These are phyloP conservation scores for Proterorhinus semilunaris DNA, from an alignment of 2,113 vertebrate genomes.

Conservation along the genomic window DNA sequence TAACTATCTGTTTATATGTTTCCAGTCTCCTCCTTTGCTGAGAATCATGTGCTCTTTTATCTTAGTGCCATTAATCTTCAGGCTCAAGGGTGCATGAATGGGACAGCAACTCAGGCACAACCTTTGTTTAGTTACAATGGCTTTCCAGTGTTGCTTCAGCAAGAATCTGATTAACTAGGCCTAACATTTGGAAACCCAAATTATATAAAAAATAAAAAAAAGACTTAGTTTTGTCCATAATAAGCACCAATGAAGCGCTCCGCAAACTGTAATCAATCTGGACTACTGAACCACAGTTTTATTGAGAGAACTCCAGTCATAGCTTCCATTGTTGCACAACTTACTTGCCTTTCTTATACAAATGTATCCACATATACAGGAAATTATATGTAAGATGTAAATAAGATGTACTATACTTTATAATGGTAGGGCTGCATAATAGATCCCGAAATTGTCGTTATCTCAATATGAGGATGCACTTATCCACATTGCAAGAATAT, in stretches of 20 bases:
- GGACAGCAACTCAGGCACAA: slow-evolving; percentile 12
- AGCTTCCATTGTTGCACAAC: slow-evolving; percentile 11
- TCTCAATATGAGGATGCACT: too few relatives aligned
- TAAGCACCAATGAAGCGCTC: slow-evolving; percentile 38
- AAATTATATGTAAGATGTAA: background rate
- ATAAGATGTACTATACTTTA: background rate
- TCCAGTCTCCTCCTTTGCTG: slow-evolving; percentile 6
- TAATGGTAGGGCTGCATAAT: too few relatives aligned
- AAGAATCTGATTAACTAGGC: slow-evolving; percentile 20
- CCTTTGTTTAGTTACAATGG: slow-evolving; percentile 1
- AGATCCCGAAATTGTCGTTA: too few relatives aligned
- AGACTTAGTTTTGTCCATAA: slow-evolving; percentile 17
- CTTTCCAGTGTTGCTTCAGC: slow-evolving; percentile 21
- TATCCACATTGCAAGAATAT: too few relatives aligned
- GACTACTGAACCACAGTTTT: slow-evolving; percentile 38
- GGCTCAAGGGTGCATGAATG: slow-evolving; percentile 13
- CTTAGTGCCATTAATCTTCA: slow-evolving; percentile 26
- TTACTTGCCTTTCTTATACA: slow-evolving; percentile 23
- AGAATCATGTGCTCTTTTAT: slow-evolving; percentile 7
- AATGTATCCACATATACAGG: background rate
- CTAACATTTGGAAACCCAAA: slow-evolving; percentile 11
- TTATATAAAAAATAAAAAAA: slow-evolving; percentile 28
- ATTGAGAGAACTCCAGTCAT: slow-evolving; percentile 2
- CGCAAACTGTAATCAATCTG: slow-evolving; percentile 45
- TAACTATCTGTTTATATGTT: background rate